Evolutionary conservation across 2,797 vertebrate species (phyloP).

Genomic region (Cynopterus sphinx): DNA sequence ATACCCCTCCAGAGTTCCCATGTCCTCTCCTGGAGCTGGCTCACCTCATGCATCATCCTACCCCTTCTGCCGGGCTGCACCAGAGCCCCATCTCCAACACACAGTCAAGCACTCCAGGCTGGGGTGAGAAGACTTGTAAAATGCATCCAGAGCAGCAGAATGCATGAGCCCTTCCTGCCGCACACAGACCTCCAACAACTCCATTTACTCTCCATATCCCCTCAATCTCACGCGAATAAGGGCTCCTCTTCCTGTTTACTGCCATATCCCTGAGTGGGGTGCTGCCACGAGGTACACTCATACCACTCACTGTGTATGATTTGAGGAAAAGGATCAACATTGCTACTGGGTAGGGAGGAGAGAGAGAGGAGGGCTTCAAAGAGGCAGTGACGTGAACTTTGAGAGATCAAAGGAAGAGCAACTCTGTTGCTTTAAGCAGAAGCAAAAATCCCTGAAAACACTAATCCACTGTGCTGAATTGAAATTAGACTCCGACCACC

Average conservation of each 20-base stretch:
- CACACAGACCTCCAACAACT: not conserved
- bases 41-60: not conserved
- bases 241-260: not conserved
- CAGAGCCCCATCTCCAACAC: no score
- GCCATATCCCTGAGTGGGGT: not conserved
- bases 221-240: not conserved
- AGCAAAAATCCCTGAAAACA: slow-evolving; percentile 25
- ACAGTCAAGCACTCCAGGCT: not conserved
- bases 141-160: not conserved
- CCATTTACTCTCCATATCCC: not conserved
- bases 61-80: not conserved
- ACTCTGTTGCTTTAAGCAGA: slow-evolving; percentile 1
- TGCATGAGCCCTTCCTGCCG: not conserved
- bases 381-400: not conserved
- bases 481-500: not conserved
- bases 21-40: not conserved
- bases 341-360: not conserved
- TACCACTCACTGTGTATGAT: no score
- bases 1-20: not conserved
- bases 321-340: not conserved
- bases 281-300: not conserved
- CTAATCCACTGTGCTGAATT: not conserved
- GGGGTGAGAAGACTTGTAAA: not conserved
- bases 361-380: not conserved
- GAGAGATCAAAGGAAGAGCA: not conserved